Percentiles rank a stretch among this genome's conserved stretches.
Evolutionary conservation across 2,888 invertebrate species (phyloP).

Genomic region (Paralinhomoeus sp.): DNA sequence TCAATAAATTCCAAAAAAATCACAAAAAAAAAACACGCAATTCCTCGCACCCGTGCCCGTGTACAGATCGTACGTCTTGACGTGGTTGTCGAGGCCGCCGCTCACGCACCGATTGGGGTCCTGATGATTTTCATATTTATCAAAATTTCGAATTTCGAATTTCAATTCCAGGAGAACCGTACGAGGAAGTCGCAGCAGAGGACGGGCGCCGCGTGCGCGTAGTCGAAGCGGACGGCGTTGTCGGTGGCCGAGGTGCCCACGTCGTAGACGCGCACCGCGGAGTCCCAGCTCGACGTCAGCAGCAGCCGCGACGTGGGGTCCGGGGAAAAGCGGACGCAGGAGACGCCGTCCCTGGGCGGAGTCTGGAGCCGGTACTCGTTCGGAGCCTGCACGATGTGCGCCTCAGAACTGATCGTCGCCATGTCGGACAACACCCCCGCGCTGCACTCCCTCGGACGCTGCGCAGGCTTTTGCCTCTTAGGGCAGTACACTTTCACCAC

Average conservation of each 20-base stretch:
- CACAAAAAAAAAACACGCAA: too few relatives aligned
- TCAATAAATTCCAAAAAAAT: too few relatives aligned
- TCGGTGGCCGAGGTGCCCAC: conserved; percentile 51
- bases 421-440: too few relatives aligned
- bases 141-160: background rate
- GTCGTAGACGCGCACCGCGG: conserved; percentile 74
- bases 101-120: conserved; percentile 86
- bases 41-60: conserved; percentile 55
- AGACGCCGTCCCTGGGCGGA: conserved; percentile 73
- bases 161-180: conserved; percentile 8
- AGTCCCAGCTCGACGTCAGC: conserved; percentile 91
- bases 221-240: conserved; percentile 52
- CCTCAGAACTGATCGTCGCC: too few relatives aligned
- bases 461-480: too few relatives aligned
- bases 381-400: conserved; percentile 16
- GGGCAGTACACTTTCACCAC: too few relatives aligned
- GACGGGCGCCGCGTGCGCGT: conserved; percentile 63
- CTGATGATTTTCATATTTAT: conserved; percentile 39
- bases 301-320: conserved; percentile 64
- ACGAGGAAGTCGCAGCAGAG: conserved; percentile 45
- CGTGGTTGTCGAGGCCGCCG: conserved; percentile 67
- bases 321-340: conserved; percentile 82
- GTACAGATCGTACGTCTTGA: conserved; percentile 81
- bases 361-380: conserved; percentile 43
- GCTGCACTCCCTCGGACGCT: too few relatives aligned